Conservation (phyloP, 2,113 vertebrate species). For the Scartelaos histophorus region DNA sequence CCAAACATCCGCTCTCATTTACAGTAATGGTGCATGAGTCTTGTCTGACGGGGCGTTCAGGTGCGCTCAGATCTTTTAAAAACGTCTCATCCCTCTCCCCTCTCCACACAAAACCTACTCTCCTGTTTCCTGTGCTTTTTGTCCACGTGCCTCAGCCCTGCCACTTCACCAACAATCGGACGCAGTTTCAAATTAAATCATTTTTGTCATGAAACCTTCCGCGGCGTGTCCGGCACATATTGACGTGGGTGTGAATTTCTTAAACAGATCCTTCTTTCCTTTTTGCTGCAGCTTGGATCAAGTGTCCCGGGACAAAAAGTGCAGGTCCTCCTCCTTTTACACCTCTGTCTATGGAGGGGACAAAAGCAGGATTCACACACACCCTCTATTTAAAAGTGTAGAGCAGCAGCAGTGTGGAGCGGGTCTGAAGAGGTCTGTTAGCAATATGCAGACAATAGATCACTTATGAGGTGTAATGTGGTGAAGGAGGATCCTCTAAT, state of each 20-base stretch:
- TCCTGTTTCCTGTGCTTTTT: constrained; percentile 26
- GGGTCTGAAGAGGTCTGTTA: not conserved
- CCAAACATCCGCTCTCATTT: no score
- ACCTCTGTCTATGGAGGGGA: constrained; percentile 44
- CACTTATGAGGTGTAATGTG: no score
- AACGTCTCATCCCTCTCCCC: constrained; percentile 31
- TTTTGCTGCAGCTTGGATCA: constrained; percentile 42
- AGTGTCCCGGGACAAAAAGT: constrained; percentile 56
- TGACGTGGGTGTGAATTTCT: constrained; percentile 33
- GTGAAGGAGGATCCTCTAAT: no score
- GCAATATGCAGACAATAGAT: not conserved
- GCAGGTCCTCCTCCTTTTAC: constrained; percentile 58
- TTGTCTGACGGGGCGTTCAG: constrained; percentile 1
- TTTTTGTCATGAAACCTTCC: constrained; percentile 30
- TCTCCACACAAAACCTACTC: constrained; percentile 31
- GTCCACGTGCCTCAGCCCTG: constrained; percentile 13
- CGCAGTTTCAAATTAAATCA: constrained; percentile 41
- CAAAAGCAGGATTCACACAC: constrained; percentile 62
- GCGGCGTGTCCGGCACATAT: constrained; percentile 19
- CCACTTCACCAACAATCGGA: constrained; percentile 21
- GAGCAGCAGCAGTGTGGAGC: not conserved
- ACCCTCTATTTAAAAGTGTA: constrained; percentile 39
- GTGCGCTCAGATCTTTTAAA: constrained; percentile 23
- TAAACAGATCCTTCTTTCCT: constrained; percentile 34
- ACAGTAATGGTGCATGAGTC: not conserved